Evolutionary conservation across 2,797 vertebrate species (phyloP).

Genomic region (Morelia viridis): DNA sequence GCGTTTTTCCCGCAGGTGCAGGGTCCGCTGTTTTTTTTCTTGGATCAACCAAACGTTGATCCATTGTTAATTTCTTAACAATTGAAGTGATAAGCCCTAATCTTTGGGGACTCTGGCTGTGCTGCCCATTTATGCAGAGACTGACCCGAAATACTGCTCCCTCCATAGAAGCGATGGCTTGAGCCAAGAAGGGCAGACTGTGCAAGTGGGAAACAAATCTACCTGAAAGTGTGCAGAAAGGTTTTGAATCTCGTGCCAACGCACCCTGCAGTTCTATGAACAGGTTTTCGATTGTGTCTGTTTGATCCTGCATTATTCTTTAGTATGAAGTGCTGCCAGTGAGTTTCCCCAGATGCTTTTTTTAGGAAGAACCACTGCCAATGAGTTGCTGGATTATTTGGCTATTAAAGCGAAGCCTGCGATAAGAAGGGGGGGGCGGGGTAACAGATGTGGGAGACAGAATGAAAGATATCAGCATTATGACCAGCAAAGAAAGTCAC

Average conservation of each 20-base stretch:
- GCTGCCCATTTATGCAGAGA: too few species aligned
- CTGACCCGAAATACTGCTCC: neutral
- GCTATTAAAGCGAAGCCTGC: neutral
- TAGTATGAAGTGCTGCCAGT: neutral
- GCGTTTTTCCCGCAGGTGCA: too few species aligned
- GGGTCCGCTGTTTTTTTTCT: too few species aligned
- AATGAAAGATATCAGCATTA: neutral
- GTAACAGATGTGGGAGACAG: neutral
- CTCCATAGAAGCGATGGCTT: neutral
- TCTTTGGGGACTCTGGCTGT: too few species aligned
- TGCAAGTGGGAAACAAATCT: neutral
- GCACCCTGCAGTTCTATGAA: neutral
- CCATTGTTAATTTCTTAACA: too few species aligned
- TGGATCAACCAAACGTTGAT: too few species aligned
- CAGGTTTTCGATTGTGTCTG: neutral
- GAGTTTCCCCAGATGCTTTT: neutral
- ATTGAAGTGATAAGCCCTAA: too few species aligned
- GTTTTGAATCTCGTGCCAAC: neutral
- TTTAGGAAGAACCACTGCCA: neutral
- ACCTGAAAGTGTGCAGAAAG: neutral
- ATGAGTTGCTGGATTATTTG: neutral
- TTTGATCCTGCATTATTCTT: neutral
- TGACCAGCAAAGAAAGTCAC: neutral
- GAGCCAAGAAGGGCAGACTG: neutral
- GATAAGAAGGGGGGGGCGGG: neutral